Percentiles rank a stretch among this genome's conserved stretches.
phyloP scores from a whole-genome alignment of 2,113 vertebrate species.

The Mastomys natalensis region DNA sequence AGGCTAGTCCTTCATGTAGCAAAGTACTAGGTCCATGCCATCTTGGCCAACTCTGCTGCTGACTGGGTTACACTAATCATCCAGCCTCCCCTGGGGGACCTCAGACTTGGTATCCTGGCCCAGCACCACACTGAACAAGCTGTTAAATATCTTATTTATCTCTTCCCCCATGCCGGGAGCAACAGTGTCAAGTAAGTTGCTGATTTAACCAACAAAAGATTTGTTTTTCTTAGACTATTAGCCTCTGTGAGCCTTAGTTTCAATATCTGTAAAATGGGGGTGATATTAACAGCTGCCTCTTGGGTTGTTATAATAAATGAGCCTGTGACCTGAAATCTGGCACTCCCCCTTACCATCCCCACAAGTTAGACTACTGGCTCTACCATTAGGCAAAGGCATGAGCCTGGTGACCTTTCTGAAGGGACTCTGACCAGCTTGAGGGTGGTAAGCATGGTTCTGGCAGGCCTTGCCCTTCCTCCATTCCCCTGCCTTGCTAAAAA shows the following conservation, averaged over 20 bases:
- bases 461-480: neutral
- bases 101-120: neutral
- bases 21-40: neutral
- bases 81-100: neutral
- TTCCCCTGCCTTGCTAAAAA: neutral
- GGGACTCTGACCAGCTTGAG: neutral
- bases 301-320: neutral
- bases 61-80: neutral
- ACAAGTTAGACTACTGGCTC: neutral
- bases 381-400: neutral
- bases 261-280: neutral
- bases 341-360: too few relatives aligned
- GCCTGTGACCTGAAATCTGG: neutral
- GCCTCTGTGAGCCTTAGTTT: neutral
- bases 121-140: neutral
- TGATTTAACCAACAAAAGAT: neutral
- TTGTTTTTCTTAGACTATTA: neutral
- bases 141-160: constrained; percentile 6
- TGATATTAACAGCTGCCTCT: neutral
- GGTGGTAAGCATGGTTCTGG: neutral
- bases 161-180: neutral
- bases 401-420: neutral
- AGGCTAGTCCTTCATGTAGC: neutral
- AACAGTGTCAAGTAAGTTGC: neutral
- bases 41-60: neutral